These are phyloP conservation scores for Antheraea mylitta DNA, from an alignment of 1,140 invertebrate species.

Conservation along the genomic window DNA sequence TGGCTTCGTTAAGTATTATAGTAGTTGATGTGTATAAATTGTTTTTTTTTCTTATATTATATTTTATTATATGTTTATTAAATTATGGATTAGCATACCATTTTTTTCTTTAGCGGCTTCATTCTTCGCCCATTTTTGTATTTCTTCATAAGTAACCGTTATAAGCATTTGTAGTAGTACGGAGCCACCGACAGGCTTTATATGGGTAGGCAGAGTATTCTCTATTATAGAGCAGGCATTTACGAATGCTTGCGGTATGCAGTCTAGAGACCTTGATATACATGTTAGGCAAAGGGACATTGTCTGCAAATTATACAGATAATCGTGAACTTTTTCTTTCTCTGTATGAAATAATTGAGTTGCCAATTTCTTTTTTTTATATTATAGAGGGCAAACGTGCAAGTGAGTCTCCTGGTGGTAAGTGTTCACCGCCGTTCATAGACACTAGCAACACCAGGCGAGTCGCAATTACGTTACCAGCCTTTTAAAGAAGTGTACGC, in stretches of 20 bases:
- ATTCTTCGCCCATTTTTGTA: constrained; percentile 72
- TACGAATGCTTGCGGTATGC: constrained; percentile 79
- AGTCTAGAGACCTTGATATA: constrained; percentile 83
- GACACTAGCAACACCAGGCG: too few species aligned
- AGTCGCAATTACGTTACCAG: too few species aligned
- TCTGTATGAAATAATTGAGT: too few species aligned
- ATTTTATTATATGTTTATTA: too few species aligned
- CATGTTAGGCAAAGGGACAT: constrained; percentile 86
- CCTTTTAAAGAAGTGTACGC: too few species aligned
- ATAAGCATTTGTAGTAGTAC: constrained; percentile 84
- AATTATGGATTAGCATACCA: constrained; percentile 30
- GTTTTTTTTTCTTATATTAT: too few species aligned
- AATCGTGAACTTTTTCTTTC: not conserved
- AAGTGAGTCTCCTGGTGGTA: too few species aligned
- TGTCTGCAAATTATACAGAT: constrained; percentile 52
- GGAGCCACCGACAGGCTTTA: constrained; percentile 82
- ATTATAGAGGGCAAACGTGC: too few species aligned
- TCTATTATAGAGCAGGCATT: constrained; percentile 80
- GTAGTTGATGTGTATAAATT: too few species aligned
- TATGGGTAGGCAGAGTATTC: constrained; percentile 82
- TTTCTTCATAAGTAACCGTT: constrained; percentile 79
- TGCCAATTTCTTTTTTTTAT: too few species aligned
- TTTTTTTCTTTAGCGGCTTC: constrained; percentile 69
- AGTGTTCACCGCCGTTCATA: too few species aligned
- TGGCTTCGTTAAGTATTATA: too few species aligned